Evolutionary conservation across 2,888 invertebrate species (phyloP).

Genomic region (Eumacrocentrus americanus): DNA sequence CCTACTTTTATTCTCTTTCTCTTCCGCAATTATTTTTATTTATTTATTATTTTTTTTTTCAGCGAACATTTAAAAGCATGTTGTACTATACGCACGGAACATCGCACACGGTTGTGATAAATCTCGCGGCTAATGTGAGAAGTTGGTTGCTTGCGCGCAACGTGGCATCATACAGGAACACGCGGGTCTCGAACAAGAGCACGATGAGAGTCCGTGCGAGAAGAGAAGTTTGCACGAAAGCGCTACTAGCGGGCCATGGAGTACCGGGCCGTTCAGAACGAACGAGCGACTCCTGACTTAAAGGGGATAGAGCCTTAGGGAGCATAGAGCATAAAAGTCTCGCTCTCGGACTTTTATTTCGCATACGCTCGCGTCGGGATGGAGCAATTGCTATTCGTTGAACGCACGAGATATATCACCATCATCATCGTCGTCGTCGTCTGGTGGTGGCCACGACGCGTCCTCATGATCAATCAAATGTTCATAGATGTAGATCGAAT

Average conservation of each 20-base stretch:
- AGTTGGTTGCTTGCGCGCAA: background rate
- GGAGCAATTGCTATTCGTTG: background rate
- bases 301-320: constrained; percentile 36
- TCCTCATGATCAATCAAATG: constrained; percentile 22
- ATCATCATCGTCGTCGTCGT: background rate
- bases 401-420: constrained; percentile 6
- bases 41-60: background rate
- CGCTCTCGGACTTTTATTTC: background rate
- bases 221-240: constrained; percentile 27
- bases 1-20: no score
- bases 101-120: no score
- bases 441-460: background rate
- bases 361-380: background rate
- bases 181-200: constrained; percentile 5
- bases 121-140: background rate
- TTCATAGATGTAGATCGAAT: constrained; percentile 8
- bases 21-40: background rate
- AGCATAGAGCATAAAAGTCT: constrained; percentile 15
- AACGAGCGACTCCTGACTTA: constrained; percentile 38
- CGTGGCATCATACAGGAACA: constrained; percentile 8
- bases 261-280: constrained; percentile 27
- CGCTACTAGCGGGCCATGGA: constrained; percentile 21
- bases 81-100: no score
- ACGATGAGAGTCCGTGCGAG: background rate
- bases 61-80: no score